These are phyloP conservation scores for Amblyopsis rosae DNA, from an alignment of 2,113 vertebrate species.

Conservation along the genomic window DNA sequence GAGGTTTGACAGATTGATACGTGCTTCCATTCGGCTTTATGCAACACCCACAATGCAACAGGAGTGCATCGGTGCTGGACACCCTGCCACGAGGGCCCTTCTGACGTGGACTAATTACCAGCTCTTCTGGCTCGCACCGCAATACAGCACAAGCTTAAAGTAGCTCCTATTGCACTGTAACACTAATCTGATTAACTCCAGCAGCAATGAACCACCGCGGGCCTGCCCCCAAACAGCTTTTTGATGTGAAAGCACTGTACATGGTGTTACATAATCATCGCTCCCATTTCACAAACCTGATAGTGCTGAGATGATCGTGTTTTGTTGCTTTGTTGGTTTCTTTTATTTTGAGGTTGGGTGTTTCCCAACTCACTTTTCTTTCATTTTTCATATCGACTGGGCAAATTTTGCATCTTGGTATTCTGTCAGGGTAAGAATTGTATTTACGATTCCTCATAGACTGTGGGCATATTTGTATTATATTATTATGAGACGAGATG, in stretches of 20 bases:
- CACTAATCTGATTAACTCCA: neutral
- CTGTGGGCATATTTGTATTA: conserved; percentile 14
- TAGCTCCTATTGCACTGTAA: neutral
- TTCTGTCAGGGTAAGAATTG: conserved; percentile 9
- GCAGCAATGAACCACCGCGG: neutral
- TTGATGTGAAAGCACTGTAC: too few species aligned
- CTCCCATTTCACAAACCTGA: too few species aligned
- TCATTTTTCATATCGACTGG: conserved; percentile 1
- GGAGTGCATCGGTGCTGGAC: neutral
- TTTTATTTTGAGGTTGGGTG: neutral
- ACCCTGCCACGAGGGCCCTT: neutral
- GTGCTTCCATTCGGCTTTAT: conserved; percentile 27
- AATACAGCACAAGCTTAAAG: neutral
- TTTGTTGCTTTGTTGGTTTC: conserved; percentile 2
- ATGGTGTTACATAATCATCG: too few species aligned
- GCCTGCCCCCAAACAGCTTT: too few species aligned
- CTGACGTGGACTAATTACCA: conserved; percentile 21
- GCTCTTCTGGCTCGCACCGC: conserved; percentile 1
- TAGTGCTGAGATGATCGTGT: too few species aligned
- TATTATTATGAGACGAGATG: neutral
- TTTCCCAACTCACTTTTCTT: conserved; percentile 1
- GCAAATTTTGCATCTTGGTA: conserved; percentile 23
- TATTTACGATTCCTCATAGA: neutral
- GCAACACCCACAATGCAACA: conserved; percentile 53
- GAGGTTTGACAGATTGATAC: conserved; percentile 49